Evolutionary conservation across 2,888 invertebrate genomes (phyloP).

Genomic region (Gasteruption jaculator): DNA sequence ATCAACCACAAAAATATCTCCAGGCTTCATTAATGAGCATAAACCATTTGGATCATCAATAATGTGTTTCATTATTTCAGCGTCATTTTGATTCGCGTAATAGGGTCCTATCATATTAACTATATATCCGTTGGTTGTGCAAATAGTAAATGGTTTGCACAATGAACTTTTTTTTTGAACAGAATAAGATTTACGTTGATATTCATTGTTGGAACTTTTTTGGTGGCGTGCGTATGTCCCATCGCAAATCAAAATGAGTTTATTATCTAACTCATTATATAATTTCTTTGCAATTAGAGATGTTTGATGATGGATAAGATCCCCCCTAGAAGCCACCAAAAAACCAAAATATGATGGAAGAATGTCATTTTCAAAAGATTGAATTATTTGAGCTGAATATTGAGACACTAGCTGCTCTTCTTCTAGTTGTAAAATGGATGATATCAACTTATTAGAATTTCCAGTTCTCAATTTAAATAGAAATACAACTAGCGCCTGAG

Average conservation of each 20-base stretch:
- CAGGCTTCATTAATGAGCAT: constrained; percentile 7
- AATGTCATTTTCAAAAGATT: constrained; percentile 16
- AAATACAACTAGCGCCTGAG: constrained; percentile 12
- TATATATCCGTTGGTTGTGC: not conserved
- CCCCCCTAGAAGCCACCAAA: constrained; percentile 2
- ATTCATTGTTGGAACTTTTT: not conserved
- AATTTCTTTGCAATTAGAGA: constrained; percentile 5
- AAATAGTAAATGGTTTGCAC: not conserved
- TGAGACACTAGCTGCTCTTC: constrained; percentile 11
- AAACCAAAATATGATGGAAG: constrained; percentile 12
- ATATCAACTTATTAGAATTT: constrained; percentile 10
- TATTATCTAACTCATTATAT: not conserved
- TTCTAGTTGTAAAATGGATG: constrained; percentile 4
- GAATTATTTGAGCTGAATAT: constrained; percentile 10
- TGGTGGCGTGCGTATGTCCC: not conserved
- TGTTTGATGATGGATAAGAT: constrained; percentile 13
- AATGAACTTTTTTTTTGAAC: not conserved
- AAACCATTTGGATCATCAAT: constrained; percentile 13
- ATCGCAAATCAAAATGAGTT: not conserved
- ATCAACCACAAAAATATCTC: constrained; percentile 15
- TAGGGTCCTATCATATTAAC: not conserved
- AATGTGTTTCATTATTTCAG: constrained; percentile 11
- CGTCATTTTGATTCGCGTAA: not conserved
- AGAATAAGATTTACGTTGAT: not conserved
- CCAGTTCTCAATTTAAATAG: constrained; percentile 10